Evolutionary conservation across 1,140 invertebrate genomes (phyloP).

Genomic region (Drosophila subpulchrella): DNA sequence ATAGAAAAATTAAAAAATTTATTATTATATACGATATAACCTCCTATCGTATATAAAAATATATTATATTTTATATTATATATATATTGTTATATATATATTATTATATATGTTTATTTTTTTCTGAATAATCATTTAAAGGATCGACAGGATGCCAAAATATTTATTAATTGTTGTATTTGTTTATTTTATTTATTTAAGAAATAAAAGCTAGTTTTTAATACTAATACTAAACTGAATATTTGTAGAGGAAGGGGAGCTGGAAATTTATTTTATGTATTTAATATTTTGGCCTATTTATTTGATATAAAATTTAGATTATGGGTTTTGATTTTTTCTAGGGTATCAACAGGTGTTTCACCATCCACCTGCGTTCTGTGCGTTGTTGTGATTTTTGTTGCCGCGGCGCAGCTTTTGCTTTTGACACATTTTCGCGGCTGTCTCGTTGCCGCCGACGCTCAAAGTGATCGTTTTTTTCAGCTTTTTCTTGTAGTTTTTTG

Average conservation of each 20-base stretch:
- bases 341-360: slow-evolving; percentile 17
- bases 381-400: slow-evolving; percentile 3
- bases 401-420: slow-evolving; percentile 65
- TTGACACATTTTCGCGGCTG: slow-evolving; percentile 69
- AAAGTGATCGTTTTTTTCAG: slow-evolving; percentile 5
- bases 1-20: no score
- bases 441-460: slow-evolving; percentile 42
- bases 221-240: no score
- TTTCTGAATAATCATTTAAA: no score
- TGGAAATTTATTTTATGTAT: not conserved
- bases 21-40: no score
- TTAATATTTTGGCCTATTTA: not conserved
- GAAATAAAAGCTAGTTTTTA: no score
- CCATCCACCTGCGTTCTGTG: slow-evolving; percentile 8
- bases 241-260: no score
- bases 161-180: no score
- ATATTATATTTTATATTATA: no score
- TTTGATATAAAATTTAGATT: not conserved
- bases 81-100: no score
- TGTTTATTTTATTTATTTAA: not conserved
- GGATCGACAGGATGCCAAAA: no score
- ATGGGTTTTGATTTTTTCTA: not conserved
- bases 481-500: not conserved
- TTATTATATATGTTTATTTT: no score
- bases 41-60: no score